phyloP scores from a whole-genome alignment of 2,888 invertebrate species.

The Lordiphosa andalusiaca region DNA sequence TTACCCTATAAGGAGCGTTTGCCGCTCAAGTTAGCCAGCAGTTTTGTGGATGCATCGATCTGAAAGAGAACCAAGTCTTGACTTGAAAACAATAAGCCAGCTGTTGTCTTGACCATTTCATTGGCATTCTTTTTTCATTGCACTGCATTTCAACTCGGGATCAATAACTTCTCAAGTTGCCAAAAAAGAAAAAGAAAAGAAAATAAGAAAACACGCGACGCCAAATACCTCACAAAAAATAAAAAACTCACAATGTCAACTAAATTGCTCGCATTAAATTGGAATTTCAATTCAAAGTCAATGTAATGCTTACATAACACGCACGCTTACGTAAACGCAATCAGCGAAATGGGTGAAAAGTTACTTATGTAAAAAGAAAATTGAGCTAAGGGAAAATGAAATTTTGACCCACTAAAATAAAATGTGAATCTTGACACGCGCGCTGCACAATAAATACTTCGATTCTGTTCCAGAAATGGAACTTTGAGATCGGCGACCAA shows the following conservation, averaged over 20 bases:
- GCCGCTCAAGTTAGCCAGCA: too few relatives aligned
- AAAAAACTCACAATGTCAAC: constrained; percentile 55
- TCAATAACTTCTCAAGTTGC: constrained; percentile 26
- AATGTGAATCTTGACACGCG: constrained; percentile 29
- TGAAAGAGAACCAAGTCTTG: too few relatives aligned
- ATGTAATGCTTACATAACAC: constrained; percentile 64
- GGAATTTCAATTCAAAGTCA: constrained; percentile 58
- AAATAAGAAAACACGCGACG: constrained; percentile 3
- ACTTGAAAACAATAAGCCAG: too few relatives aligned
- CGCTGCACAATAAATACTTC: constrained; percentile 20
- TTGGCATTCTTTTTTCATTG: too few relatives aligned
- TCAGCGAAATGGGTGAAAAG: constrained; percentile 24
- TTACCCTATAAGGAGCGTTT: too few relatives aligned
- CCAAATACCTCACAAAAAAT: constrained; percentile 31
- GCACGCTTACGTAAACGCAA: constrained; percentile 23
- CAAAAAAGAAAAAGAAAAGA: constrained; percentile 2
- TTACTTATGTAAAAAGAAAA: constrained; percentile 29
- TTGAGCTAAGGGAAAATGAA: constrained; percentile 27
- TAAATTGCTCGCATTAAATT: constrained; percentile 27
- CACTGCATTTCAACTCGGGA: constrained; percentile 16
- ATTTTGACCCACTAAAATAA: constrained; percentile 23
- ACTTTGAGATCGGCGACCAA: constrained; percentile 5
- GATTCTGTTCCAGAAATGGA: constrained; percentile 3
- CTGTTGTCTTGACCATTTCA: background rate
- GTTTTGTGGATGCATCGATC: too few relatives aligned